Evolutionary conservation across 2,113 vertebrate genomes (phyloP).

Genomic region (Sinocyclocheilus rhinocerous): DNA sequence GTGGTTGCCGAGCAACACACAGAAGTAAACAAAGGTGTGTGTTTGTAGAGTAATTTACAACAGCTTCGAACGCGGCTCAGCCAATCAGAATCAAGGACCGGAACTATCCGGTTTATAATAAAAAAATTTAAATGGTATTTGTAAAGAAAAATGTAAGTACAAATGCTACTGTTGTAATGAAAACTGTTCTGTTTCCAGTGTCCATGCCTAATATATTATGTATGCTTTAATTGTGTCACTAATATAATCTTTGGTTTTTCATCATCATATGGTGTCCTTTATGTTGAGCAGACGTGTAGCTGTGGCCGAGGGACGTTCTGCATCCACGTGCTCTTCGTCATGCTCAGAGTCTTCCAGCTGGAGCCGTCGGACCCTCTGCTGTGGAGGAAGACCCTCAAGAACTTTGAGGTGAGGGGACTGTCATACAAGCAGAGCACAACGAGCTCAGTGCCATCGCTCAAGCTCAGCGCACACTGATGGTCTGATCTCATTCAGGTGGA

Average conservation of each 20-base stretch:
- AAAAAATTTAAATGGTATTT: no score
- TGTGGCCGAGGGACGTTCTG: constrained; percentile 88
- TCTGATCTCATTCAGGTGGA: constrained; percentile 78
- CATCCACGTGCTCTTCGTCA: constrained; percentile 89
- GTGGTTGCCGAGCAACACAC: no score
- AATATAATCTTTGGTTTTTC: neutral
- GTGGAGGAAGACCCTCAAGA: constrained; percentile 89
- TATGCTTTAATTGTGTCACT: neutral
- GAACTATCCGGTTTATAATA: no score
- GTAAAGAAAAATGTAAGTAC: no score
- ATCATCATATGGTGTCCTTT: neutral
- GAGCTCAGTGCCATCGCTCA: neutral
- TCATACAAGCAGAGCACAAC: neutral
- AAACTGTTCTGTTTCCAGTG: no score
- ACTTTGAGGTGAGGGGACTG: constrained; percentile 83
- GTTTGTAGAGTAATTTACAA: no score
- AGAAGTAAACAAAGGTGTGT: no score
- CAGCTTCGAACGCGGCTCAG: no score
- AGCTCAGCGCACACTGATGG: neutral
- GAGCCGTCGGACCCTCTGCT: constrained; percentile 86
- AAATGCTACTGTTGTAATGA: no score
- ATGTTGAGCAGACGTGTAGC: constrained; percentile 82
- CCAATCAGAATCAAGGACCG: no score
- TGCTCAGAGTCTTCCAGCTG: constrained; percentile 88
- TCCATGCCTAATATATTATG: no score